phyloP scores from a whole-genome alignment of 2,797 vertebrate genomes.

The Galaxias olidus region DNA sequence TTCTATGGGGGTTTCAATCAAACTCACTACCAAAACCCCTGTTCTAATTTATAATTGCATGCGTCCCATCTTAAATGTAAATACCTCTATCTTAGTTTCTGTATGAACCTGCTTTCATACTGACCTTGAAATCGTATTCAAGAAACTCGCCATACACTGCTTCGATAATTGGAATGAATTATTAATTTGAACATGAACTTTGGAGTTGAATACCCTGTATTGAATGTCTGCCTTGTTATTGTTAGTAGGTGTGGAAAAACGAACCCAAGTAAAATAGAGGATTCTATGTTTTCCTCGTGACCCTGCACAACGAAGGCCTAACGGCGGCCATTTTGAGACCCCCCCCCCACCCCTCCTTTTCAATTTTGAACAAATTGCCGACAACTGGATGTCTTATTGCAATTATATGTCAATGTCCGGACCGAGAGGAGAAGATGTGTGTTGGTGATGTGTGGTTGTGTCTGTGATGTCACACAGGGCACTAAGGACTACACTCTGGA shows the following conservation, averaged over 20 bases:
- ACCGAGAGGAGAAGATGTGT: conserved; percentile 35
- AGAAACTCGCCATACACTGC: not conserved
- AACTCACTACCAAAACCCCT: conserved; percentile 19
- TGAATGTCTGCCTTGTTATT: no score
- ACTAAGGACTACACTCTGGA: conserved; percentile 68
- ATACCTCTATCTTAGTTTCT: conserved; percentile 27
- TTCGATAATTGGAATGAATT: conserved; percentile 3
- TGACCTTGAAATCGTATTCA: conserved; percentile 50
- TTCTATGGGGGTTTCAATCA: conserved; percentile 38
- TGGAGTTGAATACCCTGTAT: not conserved
- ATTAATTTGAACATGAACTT: conserved; percentile 3
- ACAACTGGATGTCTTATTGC: conserved; percentile 41
- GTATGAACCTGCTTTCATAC: conserved; percentile 48
- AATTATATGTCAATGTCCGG: conserved; percentile 73
- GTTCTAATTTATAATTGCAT: conserved; percentile 23
- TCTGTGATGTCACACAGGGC: conserved; percentile 69
- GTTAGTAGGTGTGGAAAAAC: no score
- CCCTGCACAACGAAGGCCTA: conserved; percentile 45
- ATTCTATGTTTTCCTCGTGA: conserved; percentile 29
- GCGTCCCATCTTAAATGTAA: no score
- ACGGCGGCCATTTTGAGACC: conserved; percentile 44
- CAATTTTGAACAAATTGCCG: conserved; percentile 23
- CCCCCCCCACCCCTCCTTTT: conserved; percentile 31
- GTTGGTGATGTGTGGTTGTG: conserved; percentile 55
- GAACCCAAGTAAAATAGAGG: not conserved